Evolutionary conservation across 2,797 vertebrate genomes (phyloP), one percentile per base, ranked within the genome.

Genomic region (Sternarchorhynchus goeldii): DNA sequence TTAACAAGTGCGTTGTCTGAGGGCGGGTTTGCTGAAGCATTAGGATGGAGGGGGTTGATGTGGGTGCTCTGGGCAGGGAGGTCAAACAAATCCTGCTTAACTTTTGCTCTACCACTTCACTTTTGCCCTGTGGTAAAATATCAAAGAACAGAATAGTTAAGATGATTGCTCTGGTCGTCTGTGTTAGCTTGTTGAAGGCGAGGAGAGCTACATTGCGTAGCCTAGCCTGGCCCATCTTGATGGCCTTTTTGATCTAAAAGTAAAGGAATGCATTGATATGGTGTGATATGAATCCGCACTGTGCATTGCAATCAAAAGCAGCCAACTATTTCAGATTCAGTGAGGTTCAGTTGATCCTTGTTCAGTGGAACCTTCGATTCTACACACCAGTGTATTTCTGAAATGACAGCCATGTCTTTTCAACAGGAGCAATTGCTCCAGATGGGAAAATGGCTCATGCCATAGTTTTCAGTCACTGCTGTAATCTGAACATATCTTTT

Each of bases 61-160:
- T 60, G 62, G 55, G 59, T 18, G 34, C 50, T 67, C 3, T 16
- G 32, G 18, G 34, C 55, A 20, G 55, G 29, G 20, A 29, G 29
- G 67, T 32, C 60, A 25, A 34, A 72, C 60, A 21, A 34, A 72
- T 20, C 5, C 63, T 1, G 20, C 17, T 56, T 62, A 14, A 17
- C 25, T 1, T 25, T 25, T 25, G 25, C 1, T 25, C 25, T 70
- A 70, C 31, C 5, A n/a, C 77, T 86, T 80, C 39, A 59, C 68
- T 80, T 53, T 69, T 74, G 31, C 72, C 85, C 62, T 83, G 86
- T 84, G 45, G 62, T 77, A 65, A 66, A 2, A 85, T 68, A 90
- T 91, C 89, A 92, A 92, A 92, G 87, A 65, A 88, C 81, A 85
- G 89, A 89, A 90, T 89, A 83, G 88, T 92, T 89, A 88, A 90